phyloP scores from a whole-genome alignment of 2,888 invertebrate species.

The Eupithecia vulgata region DNA sequence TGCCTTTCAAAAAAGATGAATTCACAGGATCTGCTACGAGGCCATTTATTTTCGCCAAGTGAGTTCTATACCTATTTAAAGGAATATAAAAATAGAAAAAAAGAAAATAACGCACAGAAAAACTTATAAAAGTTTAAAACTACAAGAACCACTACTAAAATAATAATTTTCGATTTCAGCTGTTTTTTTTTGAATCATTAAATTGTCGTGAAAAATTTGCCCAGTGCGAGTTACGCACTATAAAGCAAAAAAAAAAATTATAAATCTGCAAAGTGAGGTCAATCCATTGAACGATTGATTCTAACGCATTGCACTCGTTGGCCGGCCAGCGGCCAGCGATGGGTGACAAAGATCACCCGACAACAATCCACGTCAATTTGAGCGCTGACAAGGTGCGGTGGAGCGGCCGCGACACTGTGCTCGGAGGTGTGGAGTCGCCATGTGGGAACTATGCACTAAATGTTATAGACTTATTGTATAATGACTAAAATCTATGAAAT shows the following conservation, averaged over 20 bases:
- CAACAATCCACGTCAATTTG: slow-evolving; percentile 81
- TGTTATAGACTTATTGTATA: no score
- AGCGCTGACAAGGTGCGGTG: slow-evolving; percentile 74
- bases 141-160: no score
- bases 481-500: no score
- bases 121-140: no score
- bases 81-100: not conserved
- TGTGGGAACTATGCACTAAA: not conserved
- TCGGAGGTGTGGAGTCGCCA: slow-evolving; percentile 43
- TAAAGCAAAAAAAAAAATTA: not conserved
- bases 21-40: not conserved
- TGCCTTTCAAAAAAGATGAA: not conserved
- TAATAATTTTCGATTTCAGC: no score
- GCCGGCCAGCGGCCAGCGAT: slow-evolving; percentile 18
- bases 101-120: not conserved
- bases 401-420: slow-evolving; percentile 58
- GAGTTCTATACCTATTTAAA: not conserved
- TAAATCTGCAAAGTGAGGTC: not conserved
- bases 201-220: no score
- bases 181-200: no score
- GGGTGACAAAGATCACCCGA: slow-evolving; percentile 73
- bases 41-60: not conserved
- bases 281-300: slow-evolving; percentile 23
- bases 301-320: slow-evolving; percentile 31
- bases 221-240: no score